Percentiles rank a stretch among this genome's conserved stretches.
Evolutionary conservation across 2,797 vertebrate genomes (phyloP).

Genomic region (Gila robusta): DNA sequence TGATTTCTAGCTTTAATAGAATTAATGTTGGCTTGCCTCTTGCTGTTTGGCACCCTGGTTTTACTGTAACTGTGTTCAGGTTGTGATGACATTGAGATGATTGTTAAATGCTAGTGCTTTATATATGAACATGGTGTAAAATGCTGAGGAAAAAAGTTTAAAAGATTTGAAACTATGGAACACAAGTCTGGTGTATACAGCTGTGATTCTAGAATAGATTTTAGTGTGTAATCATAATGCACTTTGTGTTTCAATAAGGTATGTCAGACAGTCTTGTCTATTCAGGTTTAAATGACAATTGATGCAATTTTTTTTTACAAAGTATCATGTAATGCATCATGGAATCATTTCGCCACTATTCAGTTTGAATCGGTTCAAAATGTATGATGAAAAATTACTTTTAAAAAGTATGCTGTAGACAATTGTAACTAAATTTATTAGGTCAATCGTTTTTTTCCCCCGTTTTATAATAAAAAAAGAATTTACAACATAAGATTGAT

Average conservation of each 20-base stretch:
- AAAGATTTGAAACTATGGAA: background rate
- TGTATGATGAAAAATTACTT: background rate
- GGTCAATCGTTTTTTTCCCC: background rate
- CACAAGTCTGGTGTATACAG: background rate
- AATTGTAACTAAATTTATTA: background rate
- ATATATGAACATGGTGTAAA: background rate
- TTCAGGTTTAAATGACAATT: constrained; percentile 1
- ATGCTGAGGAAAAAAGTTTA: background rate
- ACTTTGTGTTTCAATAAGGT: background rate
- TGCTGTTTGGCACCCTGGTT: constrained; percentile 10
- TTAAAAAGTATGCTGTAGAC: background rate
- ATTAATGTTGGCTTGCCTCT: constrained; percentile 27
- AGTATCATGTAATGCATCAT: background rate
- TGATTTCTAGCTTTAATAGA: constrained; percentile 41
- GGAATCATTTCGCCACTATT: background rate
- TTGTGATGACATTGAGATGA: constrained; percentile 12
- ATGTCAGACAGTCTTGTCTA: background rate
- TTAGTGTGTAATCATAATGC: background rate
- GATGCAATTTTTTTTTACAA: background rate
- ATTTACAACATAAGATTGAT: background rate
- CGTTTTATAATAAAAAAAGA: too few relatives aligned
- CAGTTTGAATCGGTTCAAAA: background rate
- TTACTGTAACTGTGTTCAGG: constrained; percentile 13
- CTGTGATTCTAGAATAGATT: background rate
- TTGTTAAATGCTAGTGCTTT: constrained; percentile 23